Base-by-base conservation (phyloP, 2,888 invertebrate genomes). In the Phragmatobia fuliginosa region DNA sequence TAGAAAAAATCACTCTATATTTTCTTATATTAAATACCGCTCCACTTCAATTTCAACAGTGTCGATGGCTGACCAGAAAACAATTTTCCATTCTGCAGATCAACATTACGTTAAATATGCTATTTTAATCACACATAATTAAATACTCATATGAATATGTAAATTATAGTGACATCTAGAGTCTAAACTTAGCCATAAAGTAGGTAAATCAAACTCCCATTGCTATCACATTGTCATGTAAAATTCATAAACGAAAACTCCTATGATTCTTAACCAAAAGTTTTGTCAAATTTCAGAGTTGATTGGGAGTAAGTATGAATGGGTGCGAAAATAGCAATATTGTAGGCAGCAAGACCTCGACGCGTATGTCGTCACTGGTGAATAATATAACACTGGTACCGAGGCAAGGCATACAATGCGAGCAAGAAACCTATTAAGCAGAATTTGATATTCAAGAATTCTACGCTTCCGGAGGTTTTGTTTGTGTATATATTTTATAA, bases 381-480 rank as follows among this genome's bases (percentile, higher is more conserved):
- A 59, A 59, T 59, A 59, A 59, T 59, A 59, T 59, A 59, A 59
- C 59, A 59, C 10, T 21, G 21, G 8, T 10, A 21, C 32, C 31
- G 59, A 32, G 32, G 58, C 16, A 52, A 52, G 49, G 56, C 56
- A 56, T 28, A 56, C 56, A 56, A 56, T 56, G 28, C 16, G 56
- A 56, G 56, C 56, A 28, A 56, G 25, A 56, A 56, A 28, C 16
- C 56, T 28, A 56, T 56, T 25, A 28, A 56, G 56, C 14, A 28
- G 14, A 56, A 56, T 28, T 56, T 56, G 25, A 25, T 56, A 56
- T 56, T 56, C 25, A 56, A 28, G 16, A 28, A 56, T 56, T 56
- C 28, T 16, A 28, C 28, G 16, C 28, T 56, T 56, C 28, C 56
- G 56, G 25, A 1, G 28, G 5, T 56, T 56, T 56, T 14, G 56